Evolutionary conservation across 2,797 vertebrate species (phyloP).

Genomic region (Crenuchus spilurus): DNA sequence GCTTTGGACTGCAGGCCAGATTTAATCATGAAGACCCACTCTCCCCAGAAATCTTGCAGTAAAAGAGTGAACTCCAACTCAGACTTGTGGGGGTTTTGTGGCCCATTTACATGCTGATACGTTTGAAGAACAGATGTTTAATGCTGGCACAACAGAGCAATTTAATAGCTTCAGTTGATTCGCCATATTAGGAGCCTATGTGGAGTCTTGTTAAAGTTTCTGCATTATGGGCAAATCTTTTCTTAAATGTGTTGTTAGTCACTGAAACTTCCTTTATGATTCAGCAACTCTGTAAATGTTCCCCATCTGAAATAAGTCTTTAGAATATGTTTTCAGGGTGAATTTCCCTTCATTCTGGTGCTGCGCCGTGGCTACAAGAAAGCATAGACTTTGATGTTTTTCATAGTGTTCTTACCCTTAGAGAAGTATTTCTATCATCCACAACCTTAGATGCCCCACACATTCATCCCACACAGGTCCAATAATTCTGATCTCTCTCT

Average conservation of each 20-base stretch:
- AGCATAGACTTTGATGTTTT: conserved; percentile 30
- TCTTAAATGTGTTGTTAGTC: conserved; percentile 6
- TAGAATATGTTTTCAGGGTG: neutral
- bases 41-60: conserved; percentile 19
- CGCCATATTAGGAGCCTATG: neutral
- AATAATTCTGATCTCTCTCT: neutral
- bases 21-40: conserved; percentile 47
- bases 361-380: neutral
- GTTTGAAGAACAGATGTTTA: conserved; percentile 46
- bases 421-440: neutral
- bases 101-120: conserved; percentile 32
- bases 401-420: neutral
- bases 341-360: neutral
- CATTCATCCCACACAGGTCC: conserved; percentile 4
- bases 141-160: conserved; percentile 5
- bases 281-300: conserved; percentile 18
- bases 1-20: conserved; percentile 38
- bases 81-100: conserved; percentile 26
- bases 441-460: neutral
- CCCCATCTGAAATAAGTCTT: neutral
- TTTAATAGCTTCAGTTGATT: conserved; percentile 11
- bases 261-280: conserved; percentile 5
- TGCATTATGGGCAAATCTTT: neutral
- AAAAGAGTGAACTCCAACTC: conserved; percentile 9
- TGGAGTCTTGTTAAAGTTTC: neutral